These are phyloP conservation scores for Chorisops tibialis DNA, from an alignment of 2,888 invertebrate genomes.

Conservation along the genomic window DNA sequence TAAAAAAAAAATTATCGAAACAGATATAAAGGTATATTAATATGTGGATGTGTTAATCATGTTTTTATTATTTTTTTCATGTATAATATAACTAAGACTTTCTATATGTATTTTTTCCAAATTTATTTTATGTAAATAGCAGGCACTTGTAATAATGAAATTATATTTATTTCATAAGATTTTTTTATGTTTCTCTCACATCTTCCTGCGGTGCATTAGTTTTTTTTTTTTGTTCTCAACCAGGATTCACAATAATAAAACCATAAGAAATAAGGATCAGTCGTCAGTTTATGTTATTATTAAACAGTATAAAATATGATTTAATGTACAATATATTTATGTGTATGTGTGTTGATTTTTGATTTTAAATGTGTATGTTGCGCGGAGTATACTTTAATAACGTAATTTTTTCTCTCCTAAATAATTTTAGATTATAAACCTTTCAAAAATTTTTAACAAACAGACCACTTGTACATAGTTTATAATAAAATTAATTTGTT, in stretches of 20 bases:
- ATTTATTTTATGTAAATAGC: slow-evolving; percentile 9
- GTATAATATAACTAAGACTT: slow-evolving; percentile 4
- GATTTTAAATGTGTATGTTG: not conserved
- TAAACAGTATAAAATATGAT: no score
- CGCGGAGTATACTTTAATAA: not conserved
- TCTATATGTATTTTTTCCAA: slow-evolving; percentile 6
- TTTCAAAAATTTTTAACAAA: no score
- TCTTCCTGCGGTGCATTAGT: no score
- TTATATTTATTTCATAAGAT: no score
- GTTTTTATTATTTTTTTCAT: not conserved
- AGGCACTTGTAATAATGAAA: slow-evolving; percentile 23
- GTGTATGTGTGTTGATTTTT: not conserved
- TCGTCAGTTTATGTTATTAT: no score
- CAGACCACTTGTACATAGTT: no score
- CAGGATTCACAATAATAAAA: no score
- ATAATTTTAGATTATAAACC: slow-evolving; percentile 1
- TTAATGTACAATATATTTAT: not conserved
- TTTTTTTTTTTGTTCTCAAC: no score
- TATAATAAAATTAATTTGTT: no score
- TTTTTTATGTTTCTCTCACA: no score
- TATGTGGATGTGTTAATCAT: not conserved
- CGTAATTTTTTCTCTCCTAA: not conserved
- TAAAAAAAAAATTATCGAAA: not conserved
- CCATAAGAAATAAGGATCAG: no score
- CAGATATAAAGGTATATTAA: no score